These are phyloP conservation scores for Chaunax sp. DNA, from an alignment of 2,797 vertebrate genomes.

Conservation along the genomic window DNA sequence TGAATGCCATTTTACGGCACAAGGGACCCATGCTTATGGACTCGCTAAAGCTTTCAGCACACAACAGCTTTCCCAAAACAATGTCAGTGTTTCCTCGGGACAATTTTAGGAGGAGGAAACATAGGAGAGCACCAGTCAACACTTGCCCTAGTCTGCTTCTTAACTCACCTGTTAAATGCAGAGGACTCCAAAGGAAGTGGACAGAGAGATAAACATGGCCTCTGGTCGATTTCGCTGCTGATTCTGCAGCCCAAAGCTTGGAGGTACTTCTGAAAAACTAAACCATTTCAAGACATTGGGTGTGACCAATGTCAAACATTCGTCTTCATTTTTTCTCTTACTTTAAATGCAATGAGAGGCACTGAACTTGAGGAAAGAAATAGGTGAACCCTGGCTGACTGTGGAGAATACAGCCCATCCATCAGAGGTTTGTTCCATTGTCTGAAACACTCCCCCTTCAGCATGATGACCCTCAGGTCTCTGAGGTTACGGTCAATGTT, in stretches of 20 bases:
- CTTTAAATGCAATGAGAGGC: slow-evolving; percentile 19
- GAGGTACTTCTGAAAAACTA: slow-evolving; percentile 19
- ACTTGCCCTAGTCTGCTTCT: slow-evolving; percentile 55
- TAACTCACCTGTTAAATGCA: slow-evolving; percentile 33
- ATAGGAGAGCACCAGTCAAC: slow-evolving; percentile 54
- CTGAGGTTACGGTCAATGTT: slow-evolving; percentile 32
- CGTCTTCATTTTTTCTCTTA: slow-evolving; percentile 6
- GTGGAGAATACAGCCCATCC: slow-evolving; percentile 35
- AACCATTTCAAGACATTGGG: slow-evolving; percentile 23
- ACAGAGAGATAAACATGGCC: slow-evolving; percentile 41
- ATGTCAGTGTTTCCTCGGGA: slow-evolving; percentile 19
- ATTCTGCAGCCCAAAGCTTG: slow-evolving; percentile 37
- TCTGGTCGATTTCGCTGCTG: slow-evolving; percentile 55
- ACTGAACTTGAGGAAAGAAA: slow-evolving; percentile 19
- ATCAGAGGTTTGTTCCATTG: slow-evolving; percentile 33
- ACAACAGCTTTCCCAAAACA: slow-evolving; percentile 25
- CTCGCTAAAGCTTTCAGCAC: slow-evolving; percentile 38
- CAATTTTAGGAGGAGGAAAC: slow-evolving; percentile 37
- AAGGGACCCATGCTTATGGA: slow-evolving; percentile 24
- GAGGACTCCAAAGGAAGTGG: slow-evolving; percentile 44
- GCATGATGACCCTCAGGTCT: slow-evolving; percentile 22
- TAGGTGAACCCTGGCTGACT: slow-evolving; percentile 4
- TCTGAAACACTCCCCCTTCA: slow-evolving; percentile 14
- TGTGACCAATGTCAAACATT: slow-evolving; percentile 43
- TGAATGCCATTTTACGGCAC: slow-evolving; percentile 20